phyloP scores from a whole-genome alignment of 2,888 invertebrate species.

The Drosophila kuntzei region DNA sequence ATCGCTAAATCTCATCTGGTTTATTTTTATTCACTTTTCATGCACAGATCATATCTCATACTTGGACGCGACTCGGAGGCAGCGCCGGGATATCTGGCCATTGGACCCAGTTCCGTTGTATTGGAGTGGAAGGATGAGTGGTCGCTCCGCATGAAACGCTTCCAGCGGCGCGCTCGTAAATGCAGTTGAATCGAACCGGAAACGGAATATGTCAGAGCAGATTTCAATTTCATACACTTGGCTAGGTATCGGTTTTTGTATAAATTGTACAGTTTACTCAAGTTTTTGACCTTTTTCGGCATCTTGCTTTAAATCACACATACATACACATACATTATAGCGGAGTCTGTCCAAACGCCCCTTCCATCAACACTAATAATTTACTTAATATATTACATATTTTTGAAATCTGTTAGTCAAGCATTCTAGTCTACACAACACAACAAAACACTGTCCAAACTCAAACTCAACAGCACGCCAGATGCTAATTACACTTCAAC shows the following conservation, averaged over 20 bases:
- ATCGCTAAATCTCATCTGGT: neutral
- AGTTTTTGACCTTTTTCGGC: conserved; percentile 85
- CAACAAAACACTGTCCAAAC: neutral
- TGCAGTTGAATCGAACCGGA: conserved; percentile 86
- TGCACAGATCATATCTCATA: conserved; percentile 84
- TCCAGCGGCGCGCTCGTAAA: conserved; percentile 85
- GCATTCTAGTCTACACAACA: conserved; percentile 49
- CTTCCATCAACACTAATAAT: neutral
- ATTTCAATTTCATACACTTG: conserved; percentile 85
- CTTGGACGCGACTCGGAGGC: conserved; percentile 84
- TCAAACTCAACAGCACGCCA: conserved; percentile 37
- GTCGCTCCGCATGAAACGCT: conserved; percentile 85
- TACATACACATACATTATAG: conserved; percentile 24
- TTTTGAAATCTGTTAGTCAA: conserved; percentile 43
- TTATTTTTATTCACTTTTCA: neutral
- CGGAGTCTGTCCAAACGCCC: conserved; percentile 27
- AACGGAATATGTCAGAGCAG: conserved; percentile 85
- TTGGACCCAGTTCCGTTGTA: conserved; percentile 84
- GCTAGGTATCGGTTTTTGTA: conserved; percentile 85
- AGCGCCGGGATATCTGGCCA: conserved; percentile 84
- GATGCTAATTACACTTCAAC: conserved; percentile 66
- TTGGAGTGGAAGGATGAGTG: conserved; percentile 85
- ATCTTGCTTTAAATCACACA: conserved; percentile 80
- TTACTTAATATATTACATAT: conserved; percentile 5
- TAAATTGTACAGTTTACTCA: conserved; percentile 86